Evolutionary conservation across 2,888 invertebrate genomes (phyloP), one percentile per base, ranked within the genome.

Genomic region (Neoscelio sp.): DNA sequence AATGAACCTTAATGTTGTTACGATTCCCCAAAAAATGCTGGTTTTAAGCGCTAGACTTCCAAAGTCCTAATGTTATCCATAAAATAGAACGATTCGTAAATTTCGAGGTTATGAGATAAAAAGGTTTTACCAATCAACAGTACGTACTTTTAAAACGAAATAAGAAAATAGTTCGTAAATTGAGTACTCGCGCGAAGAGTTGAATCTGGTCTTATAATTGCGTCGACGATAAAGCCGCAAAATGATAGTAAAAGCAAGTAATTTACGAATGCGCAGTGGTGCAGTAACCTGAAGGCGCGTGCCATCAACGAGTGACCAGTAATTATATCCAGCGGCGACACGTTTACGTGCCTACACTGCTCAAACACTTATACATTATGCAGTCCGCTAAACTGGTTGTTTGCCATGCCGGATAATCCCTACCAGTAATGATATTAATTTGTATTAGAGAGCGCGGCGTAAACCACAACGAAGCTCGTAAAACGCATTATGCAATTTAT

Each of bases 301-400:
- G 76, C 70, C 67, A 67, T 70, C 67, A 71, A 64, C 70, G 73
- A 74, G 50, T 54, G 42, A 30, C 28, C 56, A 65, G 70, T 74
- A 79, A 74, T 70, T 78, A 78, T 73, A 78, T 78, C 78, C 71
- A 77, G 77, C 70, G 65, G 71, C 71, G 73, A 78, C 78, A 67
- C 73, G 73, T 73, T 71, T 78, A 78, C 78, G 78, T 73, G 78
- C 67, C 50, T 78, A 68, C 68, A 73, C 73, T 78, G 62, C 62
- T 78, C 26, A 78, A 78, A 70, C 33, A 46, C 60, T 70, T 35
- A 58, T 40, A 44, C 68, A 68, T 64, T 70, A 54, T 50, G 48
- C 65, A 67, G 30, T 44, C 65, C 23, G 23, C 33, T 74, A 62
- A 76, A 76, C 70, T 64, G 64, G 70, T 70, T 64, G 70, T 71